Conservation (phyloP, 2,797 vertebrate genomes). For the Pangasius krempfi region DNA sequence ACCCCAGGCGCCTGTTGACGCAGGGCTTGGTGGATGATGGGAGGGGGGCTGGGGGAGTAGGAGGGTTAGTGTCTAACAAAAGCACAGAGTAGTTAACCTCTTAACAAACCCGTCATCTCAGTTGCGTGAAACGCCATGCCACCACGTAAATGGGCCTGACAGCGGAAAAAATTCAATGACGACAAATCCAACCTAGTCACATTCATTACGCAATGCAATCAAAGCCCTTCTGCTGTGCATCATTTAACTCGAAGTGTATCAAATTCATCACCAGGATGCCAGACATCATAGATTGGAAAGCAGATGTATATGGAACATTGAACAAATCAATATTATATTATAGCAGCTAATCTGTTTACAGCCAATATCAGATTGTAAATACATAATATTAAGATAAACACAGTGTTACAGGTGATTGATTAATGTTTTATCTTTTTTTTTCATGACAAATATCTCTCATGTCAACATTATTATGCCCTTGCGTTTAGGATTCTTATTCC, state of each 20-base stretch:
- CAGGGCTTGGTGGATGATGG: conserved; percentile 76
- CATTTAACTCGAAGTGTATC: neutral
- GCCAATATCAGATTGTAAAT: neutral
- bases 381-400: neutral
- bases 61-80: conserved; percentile 73
- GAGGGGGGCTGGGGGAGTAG: conserved; percentile 61
- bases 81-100: conserved; percentile 69
- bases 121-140: conserved; percentile 52
- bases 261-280: neutral
- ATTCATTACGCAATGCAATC: conserved; percentile 23
- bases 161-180: conserved; percentile 44
- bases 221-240: neutral
- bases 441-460: conserved; percentile 19
- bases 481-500: conserved; percentile 34
- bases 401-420: neutral
- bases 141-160: conserved; percentile 61
- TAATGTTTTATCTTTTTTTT: too few species aligned
- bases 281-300: neutral
- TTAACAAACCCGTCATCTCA: conserved; percentile 60
- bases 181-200: conserved; percentile 23
- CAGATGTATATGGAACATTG: neutral
- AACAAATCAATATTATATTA: conserved; percentile 16
- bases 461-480: conserved; percentile 60
- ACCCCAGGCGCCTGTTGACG: conserved; percentile 80
- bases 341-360: neutral